phyloP scores from a whole-genome alignment of 2,113 vertebrate genomes.

The Rynchops niger region DNA sequence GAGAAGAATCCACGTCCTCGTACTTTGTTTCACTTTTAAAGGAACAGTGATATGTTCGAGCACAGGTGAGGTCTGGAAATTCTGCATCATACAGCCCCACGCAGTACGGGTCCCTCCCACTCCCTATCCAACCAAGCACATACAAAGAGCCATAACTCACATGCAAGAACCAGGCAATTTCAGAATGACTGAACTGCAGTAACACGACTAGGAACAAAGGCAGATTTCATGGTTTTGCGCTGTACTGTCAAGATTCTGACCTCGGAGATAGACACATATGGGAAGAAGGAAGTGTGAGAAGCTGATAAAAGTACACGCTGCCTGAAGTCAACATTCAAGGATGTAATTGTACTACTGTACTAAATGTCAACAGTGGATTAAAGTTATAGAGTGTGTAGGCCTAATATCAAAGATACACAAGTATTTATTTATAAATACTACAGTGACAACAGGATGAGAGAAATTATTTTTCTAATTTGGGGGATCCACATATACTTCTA shows the following conservation, averaged over 20 bases:
- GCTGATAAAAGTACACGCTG: rapidly evolving
- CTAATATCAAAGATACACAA: neutral
- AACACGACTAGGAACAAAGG: neutral
- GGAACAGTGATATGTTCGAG: neutral
- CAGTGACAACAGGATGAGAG: neutral
- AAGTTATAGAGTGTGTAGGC: neutral
- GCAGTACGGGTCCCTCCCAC: too few species aligned
- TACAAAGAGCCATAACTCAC: neutral
- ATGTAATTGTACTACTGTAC: neutral
- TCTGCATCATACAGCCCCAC: rapidly evolving
- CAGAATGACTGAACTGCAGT: neutral
- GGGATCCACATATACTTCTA: neutral
- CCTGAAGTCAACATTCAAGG: neutral
- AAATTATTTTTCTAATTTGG: neutral
- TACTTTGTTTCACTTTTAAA: neutral
- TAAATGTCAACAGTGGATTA: neutral
- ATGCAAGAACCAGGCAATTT: neutral
- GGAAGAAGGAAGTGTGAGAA: neutral
- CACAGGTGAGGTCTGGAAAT: neutral
- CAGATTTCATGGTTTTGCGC: neutral
- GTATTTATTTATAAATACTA: neutral
- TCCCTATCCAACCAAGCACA: neutral
- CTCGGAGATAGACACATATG: neutral
- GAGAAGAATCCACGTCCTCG: neutral
- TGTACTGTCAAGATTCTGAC: neutral